These are phyloP conservation scores for Zaprionus obscuricornis DNA, from an alignment of 2,888 invertebrate genomes.

Conservation along the genomic window DNA sequence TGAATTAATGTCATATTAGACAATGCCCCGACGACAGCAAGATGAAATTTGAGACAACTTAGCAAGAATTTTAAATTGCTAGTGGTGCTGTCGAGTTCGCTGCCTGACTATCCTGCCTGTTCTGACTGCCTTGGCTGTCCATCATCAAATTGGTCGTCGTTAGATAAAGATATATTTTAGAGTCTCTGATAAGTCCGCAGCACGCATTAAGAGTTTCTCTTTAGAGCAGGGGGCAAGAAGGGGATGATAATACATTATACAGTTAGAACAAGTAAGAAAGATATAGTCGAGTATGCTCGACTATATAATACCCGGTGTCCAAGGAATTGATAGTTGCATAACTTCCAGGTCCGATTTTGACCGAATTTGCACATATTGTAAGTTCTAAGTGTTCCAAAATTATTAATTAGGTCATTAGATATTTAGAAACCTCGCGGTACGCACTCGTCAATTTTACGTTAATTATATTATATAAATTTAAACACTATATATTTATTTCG, in stretches of 20 bases:
- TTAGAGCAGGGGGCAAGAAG: neutral
- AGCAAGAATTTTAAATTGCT: slow-evolving; percentile 61
- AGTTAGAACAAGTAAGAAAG: too few relatives aligned
- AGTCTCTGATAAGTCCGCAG: slow-evolving; percentile 9
- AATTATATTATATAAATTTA: too few relatives aligned
- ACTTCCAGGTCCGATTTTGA: too few relatives aligned
- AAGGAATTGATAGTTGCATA: too few relatives aligned
- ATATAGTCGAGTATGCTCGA: too few relatives aligned
- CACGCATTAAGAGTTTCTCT: neutral
- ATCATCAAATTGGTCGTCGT: slow-evolving; percentile 42
- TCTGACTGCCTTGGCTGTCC: neutral
- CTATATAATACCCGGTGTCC: too few relatives aligned
- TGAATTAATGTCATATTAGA: slow-evolving; percentile 59
- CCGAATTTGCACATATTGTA: too few relatives aligned
- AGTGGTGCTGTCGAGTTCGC: slow-evolving; percentile 30
- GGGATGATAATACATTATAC: slow-evolving; percentile 23
- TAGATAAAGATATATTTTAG: slow-evolving; percentile 45
- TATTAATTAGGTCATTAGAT: too few relatives aligned
- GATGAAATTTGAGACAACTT: slow-evolving; percentile 71
- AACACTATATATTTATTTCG: too few relatives aligned
- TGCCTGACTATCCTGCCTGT: slow-evolving; percentile 4
- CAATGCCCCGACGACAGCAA: slow-evolving; percentile 40
- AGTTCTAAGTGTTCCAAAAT: too few relatives aligned
- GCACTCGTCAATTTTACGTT: too few relatives aligned
- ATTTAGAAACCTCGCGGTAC: too few relatives aligned